Conservation (phyloP, 2,113 vertebrate species). For the Xenopus tropicalis region DNA sequence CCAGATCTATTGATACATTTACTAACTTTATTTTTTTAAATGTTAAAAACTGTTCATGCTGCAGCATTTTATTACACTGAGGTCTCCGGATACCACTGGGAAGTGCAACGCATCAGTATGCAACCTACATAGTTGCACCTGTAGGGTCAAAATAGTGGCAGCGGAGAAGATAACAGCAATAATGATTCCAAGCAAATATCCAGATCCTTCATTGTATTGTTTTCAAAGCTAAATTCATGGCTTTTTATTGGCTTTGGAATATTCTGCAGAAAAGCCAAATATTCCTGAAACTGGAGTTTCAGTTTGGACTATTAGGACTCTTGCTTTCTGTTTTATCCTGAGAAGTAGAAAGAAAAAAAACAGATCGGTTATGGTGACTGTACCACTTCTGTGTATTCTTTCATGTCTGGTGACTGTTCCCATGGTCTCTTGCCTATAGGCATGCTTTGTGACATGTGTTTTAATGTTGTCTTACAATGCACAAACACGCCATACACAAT, state of each 20-base stretch:
- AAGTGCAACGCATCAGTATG: too few species aligned
- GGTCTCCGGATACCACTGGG: slow-evolving; percentile 9
- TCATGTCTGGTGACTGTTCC: neutral
- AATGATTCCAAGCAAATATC: neutral
- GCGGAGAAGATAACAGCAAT: slow-evolving; percentile 1
- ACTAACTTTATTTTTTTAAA: slow-evolving; percentile 21
- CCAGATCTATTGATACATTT: neutral
- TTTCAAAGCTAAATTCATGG: neutral
- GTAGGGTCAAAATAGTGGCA: slow-evolving; percentile 5
- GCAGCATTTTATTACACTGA: slow-evolving; percentile 16
- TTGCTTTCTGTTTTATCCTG: neutral
- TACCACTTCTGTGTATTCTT: neutral
- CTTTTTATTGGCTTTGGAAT: neutral
- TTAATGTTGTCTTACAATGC: neutral
- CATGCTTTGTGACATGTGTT: neutral
- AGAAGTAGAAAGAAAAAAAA: neutral
- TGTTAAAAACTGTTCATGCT: neutral
- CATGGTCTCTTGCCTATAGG: too few species aligned
- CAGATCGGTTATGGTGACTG: neutral
- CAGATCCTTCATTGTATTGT: neutral
- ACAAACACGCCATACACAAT: neutral
- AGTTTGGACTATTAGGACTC: neutral
- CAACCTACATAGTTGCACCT: neutral
- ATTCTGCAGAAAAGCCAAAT: too few species aligned
- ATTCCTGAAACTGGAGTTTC: neutral